These are phyloP conservation scores for Perdita meconis DNA, from an alignment of 2,888 invertebrate species.

Conservation along the genomic window DNA sequence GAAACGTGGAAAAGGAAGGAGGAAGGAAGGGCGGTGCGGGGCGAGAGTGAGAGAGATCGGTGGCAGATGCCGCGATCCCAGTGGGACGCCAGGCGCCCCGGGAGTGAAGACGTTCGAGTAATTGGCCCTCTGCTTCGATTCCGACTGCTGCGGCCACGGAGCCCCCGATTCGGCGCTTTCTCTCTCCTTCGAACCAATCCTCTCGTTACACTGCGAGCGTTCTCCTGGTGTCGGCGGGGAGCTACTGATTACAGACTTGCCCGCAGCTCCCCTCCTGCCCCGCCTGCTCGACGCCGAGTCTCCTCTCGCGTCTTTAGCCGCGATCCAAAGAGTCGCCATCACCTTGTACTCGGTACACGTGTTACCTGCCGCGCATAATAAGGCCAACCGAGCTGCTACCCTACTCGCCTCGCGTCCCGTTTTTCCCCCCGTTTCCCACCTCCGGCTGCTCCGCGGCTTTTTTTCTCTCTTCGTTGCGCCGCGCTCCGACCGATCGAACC, in stretches of 20 bases:
- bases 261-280: slow-evolving; percentile 47
- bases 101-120: slow-evolving; percentile 80
- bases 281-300: not conserved
- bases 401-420: not conserved
- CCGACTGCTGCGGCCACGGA: slow-evolving; percentile 63
- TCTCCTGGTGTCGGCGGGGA: slow-evolving; percentile 72
- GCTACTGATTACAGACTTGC: slow-evolving; percentile 77
- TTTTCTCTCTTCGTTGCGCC: not conserved
- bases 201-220: slow-evolving; percentile 60
- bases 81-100: slow-evolving; percentile 77
- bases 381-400: slow-evolving; percentile 50
- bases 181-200: slow-evolving; percentile 54
- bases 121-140: slow-evolving; percentile 78
- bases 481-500: slow-evolving; percentile 32
- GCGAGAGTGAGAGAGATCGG: slow-evolving; percentile 63
- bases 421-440: not conserved
- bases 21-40: slow-evolving; percentile 7
- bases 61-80: slow-evolving; percentile 69
- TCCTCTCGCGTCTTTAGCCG: slow-evolving; percentile 52
- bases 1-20: slow-evolving; percentile 39
- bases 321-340: slow-evolving; percentile 58
- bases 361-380: slow-evolving; percentile 73
- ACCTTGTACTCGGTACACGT: slow-evolving; percentile 70
- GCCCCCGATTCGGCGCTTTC: slow-evolving; percentile 61
- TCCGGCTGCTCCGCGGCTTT: slow-evolving; percentile 16